phyloP scores from a whole-genome alignment of 1,140 invertebrate genomes.

The Euglossa dilemma region DNA sequence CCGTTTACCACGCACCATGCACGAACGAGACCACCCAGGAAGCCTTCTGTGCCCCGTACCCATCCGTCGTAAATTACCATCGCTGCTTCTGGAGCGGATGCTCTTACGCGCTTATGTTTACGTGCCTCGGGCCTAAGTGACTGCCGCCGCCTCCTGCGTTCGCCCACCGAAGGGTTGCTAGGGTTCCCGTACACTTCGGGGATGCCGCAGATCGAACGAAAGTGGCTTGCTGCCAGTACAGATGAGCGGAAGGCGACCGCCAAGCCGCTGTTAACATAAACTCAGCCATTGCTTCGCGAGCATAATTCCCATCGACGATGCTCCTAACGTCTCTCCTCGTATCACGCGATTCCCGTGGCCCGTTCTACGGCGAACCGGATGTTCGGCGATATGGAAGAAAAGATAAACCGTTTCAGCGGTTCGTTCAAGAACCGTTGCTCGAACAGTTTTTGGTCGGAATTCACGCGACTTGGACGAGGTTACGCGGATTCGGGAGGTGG shows the following conservation, averaged over 20 bases:
- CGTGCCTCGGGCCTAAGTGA: conserved; percentile 51
- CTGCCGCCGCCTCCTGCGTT: not conserved
- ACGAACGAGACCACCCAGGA: not conserved
- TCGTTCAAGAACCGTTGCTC: not conserved
- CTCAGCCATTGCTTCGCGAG: conserved; percentile 46
- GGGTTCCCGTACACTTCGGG: not conserved
- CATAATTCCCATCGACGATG: conserved; percentile 51
- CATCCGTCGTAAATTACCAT: conserved; percentile 53
- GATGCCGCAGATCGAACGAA: conserved; percentile 32
- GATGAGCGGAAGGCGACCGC: conserved; percentile 11
- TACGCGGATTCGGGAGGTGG: too few relatives aligned
- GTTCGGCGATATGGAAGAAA: not conserved
- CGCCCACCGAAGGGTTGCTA: not conserved
- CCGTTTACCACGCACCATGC: conserved; percentile 32
- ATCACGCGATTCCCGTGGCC: not conserved
- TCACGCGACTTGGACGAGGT: too few relatives aligned
- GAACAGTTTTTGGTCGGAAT: too few relatives aligned
- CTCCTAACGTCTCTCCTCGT: conserved; percentile 16
- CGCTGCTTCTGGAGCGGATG: conserved; percentile 7
- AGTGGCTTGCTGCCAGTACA: conserved; percentile 35
- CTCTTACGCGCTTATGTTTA: conserved; percentile 60
- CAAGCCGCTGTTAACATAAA: conserved; percentile 62
- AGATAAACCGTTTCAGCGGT: not conserved
- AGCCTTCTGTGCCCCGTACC: not conserved
- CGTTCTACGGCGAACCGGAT: not conserved